A percentile compares a stretch with the other conserved stretches of the same genome.
These are phyloP conservation scores for Petroica traversi DNA, from an alignment of 2,113 vertebrate species.

Conservation along the genomic window DNA sequence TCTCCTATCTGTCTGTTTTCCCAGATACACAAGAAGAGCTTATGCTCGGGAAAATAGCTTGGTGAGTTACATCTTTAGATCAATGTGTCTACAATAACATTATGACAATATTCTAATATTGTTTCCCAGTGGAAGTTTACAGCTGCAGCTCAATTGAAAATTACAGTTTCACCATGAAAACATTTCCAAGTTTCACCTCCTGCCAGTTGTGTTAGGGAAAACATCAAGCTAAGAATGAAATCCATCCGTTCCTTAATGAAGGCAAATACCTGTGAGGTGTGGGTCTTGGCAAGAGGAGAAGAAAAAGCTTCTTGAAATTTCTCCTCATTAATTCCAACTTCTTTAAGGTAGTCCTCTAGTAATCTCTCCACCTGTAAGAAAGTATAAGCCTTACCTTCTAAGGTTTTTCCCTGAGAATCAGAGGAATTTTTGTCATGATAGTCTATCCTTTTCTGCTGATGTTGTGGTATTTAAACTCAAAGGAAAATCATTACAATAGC, in stretches of 20 bases:
- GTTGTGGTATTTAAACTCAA: background rate
- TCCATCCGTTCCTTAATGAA: background rate
- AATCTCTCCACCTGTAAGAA: slow-evolving; percentile 88
- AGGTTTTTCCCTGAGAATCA: background rate
- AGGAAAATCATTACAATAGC: background rate
- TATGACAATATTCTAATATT: background rate
- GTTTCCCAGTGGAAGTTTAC: background rate
- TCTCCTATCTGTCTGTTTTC: background rate
- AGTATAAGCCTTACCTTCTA: background rate
- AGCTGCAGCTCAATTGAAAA: background rate
- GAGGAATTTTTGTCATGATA: background rate
- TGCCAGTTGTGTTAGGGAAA: background rate
- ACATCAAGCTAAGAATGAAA: background rate
- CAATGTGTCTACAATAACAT: background rate
- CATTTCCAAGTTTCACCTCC: background rate
- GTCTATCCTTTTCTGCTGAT: background rate
- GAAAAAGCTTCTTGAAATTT: slow-evolving; percentile 92
- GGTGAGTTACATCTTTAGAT: background rate
- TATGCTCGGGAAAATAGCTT: background rate
- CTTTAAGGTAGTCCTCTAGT: slow-evolving; percentile 89
- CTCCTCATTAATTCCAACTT: slow-evolving; percentile 95
- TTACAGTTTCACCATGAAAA: background rate
- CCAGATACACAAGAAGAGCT: background rate
- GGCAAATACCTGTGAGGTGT: slow-evolving; percentile 84
- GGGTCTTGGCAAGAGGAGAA: slow-evolving; percentile 89